A percentile compares a stretch with the other conserved stretches of the same genome.
Evolutionary conservation across 2,888 invertebrate species (phyloP).

Genomic region (Leptura quadrifasciata): DNA sequence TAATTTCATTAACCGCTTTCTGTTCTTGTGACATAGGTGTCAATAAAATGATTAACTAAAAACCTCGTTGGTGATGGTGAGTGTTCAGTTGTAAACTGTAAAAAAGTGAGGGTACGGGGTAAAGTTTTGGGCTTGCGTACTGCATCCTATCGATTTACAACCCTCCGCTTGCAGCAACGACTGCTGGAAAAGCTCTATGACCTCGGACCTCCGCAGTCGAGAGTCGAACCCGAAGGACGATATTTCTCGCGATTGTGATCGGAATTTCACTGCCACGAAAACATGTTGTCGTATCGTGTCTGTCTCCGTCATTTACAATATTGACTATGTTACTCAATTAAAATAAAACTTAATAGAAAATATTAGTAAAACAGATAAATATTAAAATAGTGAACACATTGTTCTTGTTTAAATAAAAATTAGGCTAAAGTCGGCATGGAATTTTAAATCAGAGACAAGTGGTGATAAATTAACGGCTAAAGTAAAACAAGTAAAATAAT

Average conservation of each 20-base stretch:
- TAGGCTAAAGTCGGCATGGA: constrained; percentile 21
- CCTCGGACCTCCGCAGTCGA: constrained; percentile 70
- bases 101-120: constrained; percentile 56
- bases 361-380: constrained; percentile 14
- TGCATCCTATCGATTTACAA: constrained; percentile 61
- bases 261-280: constrained; percentile 51
- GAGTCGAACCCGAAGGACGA: constrained; percentile 57
- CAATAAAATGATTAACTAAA: constrained; percentile 31
- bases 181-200: constrained; percentile 78
- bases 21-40: background rate
- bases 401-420: constrained; percentile 17
- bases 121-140: constrained; percentile 58
- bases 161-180: constrained; percentile 71
- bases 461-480: constrained; percentile 19
- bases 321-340: constrained; percentile 8
- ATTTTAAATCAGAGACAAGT: constrained; percentile 26
- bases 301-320: constrained; percentile 23
- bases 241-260: constrained; percentile 47
- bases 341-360: constrained; percentile 15
- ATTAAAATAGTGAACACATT: constrained; percentile 30
- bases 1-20: background rate
- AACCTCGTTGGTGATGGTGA: constrained; percentile 45
- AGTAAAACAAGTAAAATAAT: constrained; percentile 25
- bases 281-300: constrained; percentile 37
- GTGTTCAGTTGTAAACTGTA: constrained; percentile 47